Base-by-base conservation (phyloP, 2,888 invertebrate species). In the Lymantria dispar region DNA sequence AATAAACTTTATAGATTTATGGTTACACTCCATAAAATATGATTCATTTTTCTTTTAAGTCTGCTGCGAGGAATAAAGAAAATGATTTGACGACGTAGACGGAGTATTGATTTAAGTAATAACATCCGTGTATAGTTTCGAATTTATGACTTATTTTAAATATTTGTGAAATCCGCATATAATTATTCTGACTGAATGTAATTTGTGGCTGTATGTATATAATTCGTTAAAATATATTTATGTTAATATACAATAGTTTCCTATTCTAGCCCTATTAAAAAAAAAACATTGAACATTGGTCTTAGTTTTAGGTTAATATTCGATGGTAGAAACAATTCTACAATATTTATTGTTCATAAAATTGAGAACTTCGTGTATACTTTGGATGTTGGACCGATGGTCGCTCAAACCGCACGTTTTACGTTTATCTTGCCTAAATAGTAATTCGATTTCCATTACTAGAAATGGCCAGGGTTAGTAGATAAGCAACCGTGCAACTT, bases 371-470 rank as follows among this genome's bases (percentile, higher is more conserved):
- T 64, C 60, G 64, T 71, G 58, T 74, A 70, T 62, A 66, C 56
- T 62, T 76, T 72, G 72, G 60, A 56, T 64, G 63, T 65, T 64
- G 54, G 55, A 65, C 58, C 56, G 67, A 59, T 55, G 60, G 57
- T 63, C 59, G 59, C 56, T 57, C 54, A 58, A 66, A 60, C 72
- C 72, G 68, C 78, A 82, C 77, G 78, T 78, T 74, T 77, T 70
- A 63, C 73, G 79, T 80, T 81, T 82, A 83, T 81, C 78, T 83
- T 72, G 72, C 65, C 76, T 75, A 81, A 84, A 83, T 80, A 80
- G 82, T 83, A 81, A 85, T 85, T 85, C 79, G 80, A 82, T 82
- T 85, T 83, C 81, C 80, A 84, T 85, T 87, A 83, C 79, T 72
- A 69, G 76, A 77, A 80, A 84, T 74, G 78, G 74, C 70, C 66